Evolutionary conservation across 2,888 invertebrate species (phyloP), one percentile per base, ranked within the genome.

Genomic region (Dryobota labecula): DNA sequence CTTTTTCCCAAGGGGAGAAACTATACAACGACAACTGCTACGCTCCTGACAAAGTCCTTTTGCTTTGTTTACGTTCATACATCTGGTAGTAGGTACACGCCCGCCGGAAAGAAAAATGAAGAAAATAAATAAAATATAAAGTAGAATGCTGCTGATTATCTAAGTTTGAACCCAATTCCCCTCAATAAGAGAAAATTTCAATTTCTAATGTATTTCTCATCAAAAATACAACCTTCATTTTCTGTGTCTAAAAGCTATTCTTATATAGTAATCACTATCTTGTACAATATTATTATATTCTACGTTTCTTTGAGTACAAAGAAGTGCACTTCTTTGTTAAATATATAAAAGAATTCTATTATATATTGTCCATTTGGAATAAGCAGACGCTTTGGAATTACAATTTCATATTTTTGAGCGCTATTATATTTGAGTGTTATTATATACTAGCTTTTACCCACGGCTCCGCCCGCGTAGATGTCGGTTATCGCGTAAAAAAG

Each of bases 281-380:
- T 30, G 18, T 33, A 49, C 38, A 60, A 27, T 69, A 38, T 61
- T 65, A 72, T 57, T 43, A 61, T n/a, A 68, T 64, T 64, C 33
- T 18, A 11, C 30, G 5, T 49, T 66, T 51, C 62, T 78, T 66
- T 70, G 47, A 70, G 33, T 20, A 63, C 51, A 78, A 66, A 78
- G 81, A 54, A 60, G 3, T 61, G 27, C 54, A 63, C 5, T 51
- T 36, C 58, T 70, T 69, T 76, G 30, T 58, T 58, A 13, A 18
- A 69, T 43, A 18, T 13, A 38, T 43, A 24, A 65, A 68, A 67
- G 24, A 33, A 51, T 33, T 66, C 5, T 51, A 54, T 80, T 70
- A 63, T 57, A 58, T 54, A 45, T 13, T 58, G 33, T 78, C 13
- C 45, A 66, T 80, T 68, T 74, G 18, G n/a, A 61, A 41, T 63